phyloP scores from a whole-genome alignment of 2,113 vertebrate species.

The Daboia siamensis region DNA sequence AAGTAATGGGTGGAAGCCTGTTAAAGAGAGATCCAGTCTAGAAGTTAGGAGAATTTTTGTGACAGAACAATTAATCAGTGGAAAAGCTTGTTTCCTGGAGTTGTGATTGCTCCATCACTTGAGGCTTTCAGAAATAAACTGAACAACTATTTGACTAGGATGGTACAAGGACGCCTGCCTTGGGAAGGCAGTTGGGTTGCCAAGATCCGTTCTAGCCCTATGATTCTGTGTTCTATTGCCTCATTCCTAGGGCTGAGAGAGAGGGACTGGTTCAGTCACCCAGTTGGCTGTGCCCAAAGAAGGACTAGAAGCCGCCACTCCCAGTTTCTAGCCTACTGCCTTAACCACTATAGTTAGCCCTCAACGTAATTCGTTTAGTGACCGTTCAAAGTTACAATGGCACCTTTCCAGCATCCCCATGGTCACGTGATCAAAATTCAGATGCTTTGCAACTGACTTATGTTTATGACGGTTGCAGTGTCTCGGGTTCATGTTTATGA shows the following conservation, averaged over 20 bases:
- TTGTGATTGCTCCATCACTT: background rate
- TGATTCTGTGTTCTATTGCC: background rate
- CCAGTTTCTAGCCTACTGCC: background rate
- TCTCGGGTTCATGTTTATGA: background rate
- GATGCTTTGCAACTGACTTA: background rate
- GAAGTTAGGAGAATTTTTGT: background rate
- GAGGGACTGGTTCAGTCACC: background rate
- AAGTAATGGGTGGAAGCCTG: background rate
- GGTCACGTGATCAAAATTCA: background rate
- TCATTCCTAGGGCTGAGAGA: background rate
- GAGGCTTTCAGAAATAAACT: background rate
- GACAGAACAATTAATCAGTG: background rate
- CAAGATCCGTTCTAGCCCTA: background rate
- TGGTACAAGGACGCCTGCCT: background rate
- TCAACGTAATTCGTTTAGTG: background rate
- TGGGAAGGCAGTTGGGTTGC: background rate
- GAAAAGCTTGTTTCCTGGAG: background rate
- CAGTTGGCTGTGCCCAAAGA: background rate
- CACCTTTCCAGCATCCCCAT: background rate
- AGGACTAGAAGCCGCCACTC: background rate
- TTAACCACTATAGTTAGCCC: background rate
- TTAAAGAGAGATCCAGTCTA: background rate
- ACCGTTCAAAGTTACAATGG: background rate
- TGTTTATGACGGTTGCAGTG: background rate
- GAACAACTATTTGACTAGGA: background rate